Evolutionary conservation across 2,797 vertebrate species (phyloP).

Genomic region (Hydrolagus colliei): DNA sequence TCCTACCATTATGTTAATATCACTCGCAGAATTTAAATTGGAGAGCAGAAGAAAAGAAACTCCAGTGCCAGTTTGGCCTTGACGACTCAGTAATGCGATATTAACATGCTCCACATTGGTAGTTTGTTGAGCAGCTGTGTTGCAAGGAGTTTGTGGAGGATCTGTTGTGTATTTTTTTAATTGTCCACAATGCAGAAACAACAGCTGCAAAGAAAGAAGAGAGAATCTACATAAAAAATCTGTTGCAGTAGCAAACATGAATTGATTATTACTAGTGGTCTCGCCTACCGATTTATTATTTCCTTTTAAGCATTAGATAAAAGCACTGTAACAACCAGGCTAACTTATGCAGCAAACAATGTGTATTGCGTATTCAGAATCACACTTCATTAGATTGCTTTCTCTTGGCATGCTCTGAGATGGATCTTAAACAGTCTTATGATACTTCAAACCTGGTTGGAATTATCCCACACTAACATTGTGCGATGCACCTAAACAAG

Average conservation of each 20-base stretch:
- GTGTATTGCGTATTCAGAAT: neutral
- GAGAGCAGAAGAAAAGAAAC: neutral
- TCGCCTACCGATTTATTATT: neutral
- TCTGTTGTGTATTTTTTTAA: conserved; percentile 18
- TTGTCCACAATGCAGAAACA: conserved; percentile 11
- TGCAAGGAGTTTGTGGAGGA: conserved; percentile 21
- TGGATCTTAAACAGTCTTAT: neutral
- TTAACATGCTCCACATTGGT: conserved; percentile 27
- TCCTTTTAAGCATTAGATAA: neutral
- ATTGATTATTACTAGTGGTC: neutral
- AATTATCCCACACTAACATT: neutral
- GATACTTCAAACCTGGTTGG: neutral
- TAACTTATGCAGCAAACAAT: neutral
- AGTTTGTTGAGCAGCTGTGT: conserved; percentile 26
- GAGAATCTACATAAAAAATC: neutral
- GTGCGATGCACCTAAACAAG: no score
- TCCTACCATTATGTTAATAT: conserved; percentile 27
- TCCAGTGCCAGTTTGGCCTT: conserved; percentile 22
- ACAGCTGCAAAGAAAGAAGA: conserved; percentile 28
- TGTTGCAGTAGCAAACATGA: neutral
- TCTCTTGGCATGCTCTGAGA: neutral
- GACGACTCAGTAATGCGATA: conserved; percentile 22
- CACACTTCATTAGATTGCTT: neutral
- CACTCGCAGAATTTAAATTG: conserved; percentile 32
- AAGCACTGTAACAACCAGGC: neutral